phyloP scores from a whole-genome alignment of 1,140 invertebrate species.

The Papilio aristodemus region DNA sequence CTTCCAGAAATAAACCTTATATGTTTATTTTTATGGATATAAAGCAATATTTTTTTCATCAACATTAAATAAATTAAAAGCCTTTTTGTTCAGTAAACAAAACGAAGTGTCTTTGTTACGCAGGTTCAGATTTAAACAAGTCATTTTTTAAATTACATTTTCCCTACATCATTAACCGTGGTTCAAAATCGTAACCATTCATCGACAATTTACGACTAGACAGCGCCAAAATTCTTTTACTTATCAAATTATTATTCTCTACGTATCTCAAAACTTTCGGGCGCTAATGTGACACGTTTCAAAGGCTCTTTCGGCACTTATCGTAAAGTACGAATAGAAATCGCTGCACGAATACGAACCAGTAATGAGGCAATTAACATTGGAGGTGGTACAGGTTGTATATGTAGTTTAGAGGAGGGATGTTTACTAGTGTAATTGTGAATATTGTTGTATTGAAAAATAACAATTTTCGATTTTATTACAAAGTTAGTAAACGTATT shows the following conservation, averaged over 20 bases:
- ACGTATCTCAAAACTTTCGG: conserved; percentile 35
- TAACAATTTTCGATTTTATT: background rate
- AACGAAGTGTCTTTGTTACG: too few relatives aligned
- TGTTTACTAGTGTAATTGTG: conserved; percentile 35
- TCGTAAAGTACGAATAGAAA: conserved; percentile 40
- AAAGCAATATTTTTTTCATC: background rate
- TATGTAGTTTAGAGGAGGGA: conserved; percentile 40
- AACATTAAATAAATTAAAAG: background rate
- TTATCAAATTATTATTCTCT: conserved; percentile 35
- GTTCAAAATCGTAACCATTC: too few relatives aligned
- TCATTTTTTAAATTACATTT: too few relatives aligned
- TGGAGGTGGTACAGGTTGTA: conserved; percentile 34
- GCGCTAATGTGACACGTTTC: conserved; percentile 28
- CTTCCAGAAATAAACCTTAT: conserved; percentile 36
- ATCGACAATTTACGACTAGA: conserved; percentile 10
- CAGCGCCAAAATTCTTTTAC: conserved; percentile 22
- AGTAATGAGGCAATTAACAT: conserved; percentile 44
- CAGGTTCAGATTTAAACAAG: too few relatives aligned
- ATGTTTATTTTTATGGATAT: background rate
- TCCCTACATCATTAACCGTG: too few relatives aligned
- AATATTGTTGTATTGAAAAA: background rate
- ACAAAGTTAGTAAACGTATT: background rate
- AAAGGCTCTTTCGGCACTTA: conserved; percentile 7
- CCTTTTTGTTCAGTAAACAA: background rate
- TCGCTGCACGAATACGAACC: conserved; percentile 36